These are phyloP conservation scores for Dallia pectoralis DNA, from an alignment of 2,797 vertebrate species.

Conservation along the genomic window DNA sequence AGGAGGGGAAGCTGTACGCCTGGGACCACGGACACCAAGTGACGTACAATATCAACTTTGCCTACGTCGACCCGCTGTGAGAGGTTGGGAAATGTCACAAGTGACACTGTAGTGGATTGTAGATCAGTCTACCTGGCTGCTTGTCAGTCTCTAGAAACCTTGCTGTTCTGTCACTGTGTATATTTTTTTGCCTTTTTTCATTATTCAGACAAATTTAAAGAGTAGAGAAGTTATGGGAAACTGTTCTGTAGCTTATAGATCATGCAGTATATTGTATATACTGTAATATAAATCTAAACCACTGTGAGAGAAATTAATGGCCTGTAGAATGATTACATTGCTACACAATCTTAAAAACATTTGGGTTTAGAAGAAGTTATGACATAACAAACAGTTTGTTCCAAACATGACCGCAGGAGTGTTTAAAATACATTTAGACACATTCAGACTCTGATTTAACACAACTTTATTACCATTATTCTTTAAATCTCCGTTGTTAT, in stretches of 20 bases:
- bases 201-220: conserved; percentile 40
- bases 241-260: conserved; percentile 34
- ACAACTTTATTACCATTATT: conserved; percentile 19
- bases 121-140: conserved; percentile 81
- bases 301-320: conserved; percentile 38
- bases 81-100: conserved; percentile 18
- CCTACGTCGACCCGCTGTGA: conserved; percentile 75
- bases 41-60: conserved; percentile 91
- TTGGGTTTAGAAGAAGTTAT: conserved; percentile 28
- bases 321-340: conserved; percentile 17
- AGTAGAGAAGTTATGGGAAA: conserved; percentile 33
- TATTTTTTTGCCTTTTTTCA: conserved; percentile 30
- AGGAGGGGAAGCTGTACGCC: conserved; percentile 89
- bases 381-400: not conserved
- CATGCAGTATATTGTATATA: conserved; percentile 43
- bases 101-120: conserved; percentile 77
- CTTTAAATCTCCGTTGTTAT: conserved; percentile 32
- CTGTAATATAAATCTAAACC: conserved; percentile 34
- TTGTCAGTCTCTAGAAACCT: conserved; percentile 33
- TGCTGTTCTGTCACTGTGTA: conserved; percentile 13
- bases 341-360: conserved; percentile 7
- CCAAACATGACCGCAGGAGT: conserved; percentile 13
- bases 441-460: conserved; percentile 22
- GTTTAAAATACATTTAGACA: too few species aligned
- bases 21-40: conserved; percentile 99